Percentiles rank a stretch among this genome's conserved stretches.
Evolutionary conservation across 2,797 vertebrate genomes (phyloP).

Genomic region (Saxicola maurus): DNA sequence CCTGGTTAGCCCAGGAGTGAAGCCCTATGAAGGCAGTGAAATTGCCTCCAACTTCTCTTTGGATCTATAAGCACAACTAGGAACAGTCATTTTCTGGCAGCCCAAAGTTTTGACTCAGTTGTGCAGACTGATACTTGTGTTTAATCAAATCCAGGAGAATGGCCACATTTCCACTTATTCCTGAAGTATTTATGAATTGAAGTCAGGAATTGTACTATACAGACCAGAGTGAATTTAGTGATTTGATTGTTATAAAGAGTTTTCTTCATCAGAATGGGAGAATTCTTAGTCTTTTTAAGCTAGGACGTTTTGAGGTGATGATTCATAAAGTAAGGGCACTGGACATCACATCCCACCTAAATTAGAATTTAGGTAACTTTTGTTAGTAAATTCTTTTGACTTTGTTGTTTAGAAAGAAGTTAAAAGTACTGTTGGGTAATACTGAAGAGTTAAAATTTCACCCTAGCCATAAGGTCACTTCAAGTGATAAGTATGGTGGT

Average conservation of each 20-base stretch:
- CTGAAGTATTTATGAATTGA: neutral
- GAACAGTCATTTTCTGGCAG: neutral
- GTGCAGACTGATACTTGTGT: neutral
- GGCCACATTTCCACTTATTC: neutral
- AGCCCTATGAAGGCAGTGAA: neutral
- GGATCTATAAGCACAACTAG: neutral
- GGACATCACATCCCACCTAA: neutral
- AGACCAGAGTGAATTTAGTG: neutral
- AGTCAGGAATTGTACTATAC: neutral
- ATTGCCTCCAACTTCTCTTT: neutral
- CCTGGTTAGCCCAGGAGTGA: neutral
- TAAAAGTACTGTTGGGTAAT: neutral
- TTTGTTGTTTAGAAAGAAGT: neutral
- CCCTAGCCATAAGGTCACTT: neutral
- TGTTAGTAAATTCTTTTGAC: neutral
- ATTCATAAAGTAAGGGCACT: neutral
- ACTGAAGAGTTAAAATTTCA: neutral
- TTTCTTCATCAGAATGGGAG: neutral
- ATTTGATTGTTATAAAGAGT: neutral
- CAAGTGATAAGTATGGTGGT: neutral
- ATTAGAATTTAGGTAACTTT: neutral
- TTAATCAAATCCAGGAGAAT: neutral
- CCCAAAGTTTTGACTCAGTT: rapidly evolving
- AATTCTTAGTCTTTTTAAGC: neutral
- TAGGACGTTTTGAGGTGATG: neutral